Conservation (phyloP, 2,113 vertebrate genomes). For the Mola mola region DNA sequence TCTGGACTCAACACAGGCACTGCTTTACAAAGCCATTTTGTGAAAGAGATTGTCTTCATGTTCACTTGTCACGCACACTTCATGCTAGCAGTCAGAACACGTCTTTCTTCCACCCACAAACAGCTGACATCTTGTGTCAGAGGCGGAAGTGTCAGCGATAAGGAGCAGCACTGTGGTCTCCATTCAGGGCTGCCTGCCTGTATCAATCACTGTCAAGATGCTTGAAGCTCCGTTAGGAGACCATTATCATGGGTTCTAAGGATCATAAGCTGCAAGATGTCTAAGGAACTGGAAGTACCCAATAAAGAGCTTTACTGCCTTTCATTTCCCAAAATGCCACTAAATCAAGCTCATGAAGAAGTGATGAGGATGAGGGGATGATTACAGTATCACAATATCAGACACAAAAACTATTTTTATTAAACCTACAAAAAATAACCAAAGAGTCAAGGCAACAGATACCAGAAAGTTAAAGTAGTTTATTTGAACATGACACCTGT, state of each 20-base stretch:
- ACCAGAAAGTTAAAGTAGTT: too few species aligned
- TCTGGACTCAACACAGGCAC: neutral
- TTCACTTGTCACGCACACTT: too few species aligned
- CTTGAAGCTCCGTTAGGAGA: slow-evolving; percentile 59
- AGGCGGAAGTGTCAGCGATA: slow-evolving; percentile 44
- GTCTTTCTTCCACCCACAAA: neutral
- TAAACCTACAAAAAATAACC: too few species aligned
- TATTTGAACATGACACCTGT: too few species aligned
- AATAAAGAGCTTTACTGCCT: slow-evolving; percentile 26
- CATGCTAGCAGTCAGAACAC: slow-evolving; percentile 19
- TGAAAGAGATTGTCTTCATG: too few species aligned
- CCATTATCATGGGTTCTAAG: slow-evolving; percentile 43
- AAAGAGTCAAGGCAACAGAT: too few species aligned
- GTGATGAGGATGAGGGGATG: too few species aligned
- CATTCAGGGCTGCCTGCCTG: slow-evolving; percentile 39
- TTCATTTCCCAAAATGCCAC: slow-evolving; percentile 16
- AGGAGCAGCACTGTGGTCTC: slow-evolving; percentile 44
- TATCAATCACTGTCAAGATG: slow-evolving; percentile 59
- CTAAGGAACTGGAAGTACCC: slow-evolving; percentile 39
- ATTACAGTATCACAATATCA: too few species aligned
- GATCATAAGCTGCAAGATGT: slow-evolving; percentile 50
- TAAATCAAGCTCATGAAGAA: neutral
- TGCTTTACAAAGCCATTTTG: too few species aligned
- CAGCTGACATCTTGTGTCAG: slow-evolving; percentile 48
- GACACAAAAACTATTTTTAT: too few species aligned